phyloP scores from a whole-genome alignment of 2,888 invertebrate species.

The Mimas tiliae region DNA sequence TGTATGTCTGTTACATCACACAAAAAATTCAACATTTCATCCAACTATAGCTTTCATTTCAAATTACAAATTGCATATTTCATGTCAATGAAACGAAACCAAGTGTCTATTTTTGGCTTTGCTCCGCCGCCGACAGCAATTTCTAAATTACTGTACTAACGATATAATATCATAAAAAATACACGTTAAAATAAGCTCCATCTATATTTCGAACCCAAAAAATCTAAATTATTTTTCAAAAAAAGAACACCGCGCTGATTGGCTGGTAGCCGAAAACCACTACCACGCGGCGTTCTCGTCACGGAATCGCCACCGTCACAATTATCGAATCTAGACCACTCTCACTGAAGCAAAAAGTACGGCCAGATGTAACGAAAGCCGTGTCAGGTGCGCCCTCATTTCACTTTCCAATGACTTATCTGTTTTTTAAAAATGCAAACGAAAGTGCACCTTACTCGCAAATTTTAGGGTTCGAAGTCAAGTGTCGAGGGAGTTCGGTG shows the following conservation, averaged over 20 bases:
- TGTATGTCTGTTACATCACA: not conserved
- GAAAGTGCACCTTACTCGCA: slow-evolving; percentile 54
- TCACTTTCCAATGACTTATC: slow-evolving; percentile 82
- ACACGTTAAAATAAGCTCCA: not conserved
- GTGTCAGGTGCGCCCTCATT: slow-evolving; percentile 82
- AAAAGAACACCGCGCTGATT: slow-evolving; percentile 11
- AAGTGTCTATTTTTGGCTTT: not conserved
- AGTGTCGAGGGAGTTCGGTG: slow-evolving; percentile 37
- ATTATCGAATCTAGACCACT: slow-evolving; percentile 83
- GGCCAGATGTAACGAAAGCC: slow-evolving; percentile 80
- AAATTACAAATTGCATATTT: not conserved
- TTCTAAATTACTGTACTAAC: not conserved
- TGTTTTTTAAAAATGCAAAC: slow-evolving; percentile 46
- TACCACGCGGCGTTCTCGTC: slow-evolving; percentile 64
- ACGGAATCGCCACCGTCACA: slow-evolving; percentile 77
- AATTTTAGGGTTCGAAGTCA: slow-evolving; percentile 45
- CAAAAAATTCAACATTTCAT: not conserved
- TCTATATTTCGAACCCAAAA: slow-evolving; percentile 1
- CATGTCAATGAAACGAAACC: not conserved
- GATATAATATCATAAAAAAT: not conserved
- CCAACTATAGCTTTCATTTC: not conserved
- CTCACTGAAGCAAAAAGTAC: slow-evolving; percentile 83
- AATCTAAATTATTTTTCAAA: not conserved
- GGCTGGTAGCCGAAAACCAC: slow-evolving; percentile 38
- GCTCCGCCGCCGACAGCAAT: not conserved